These are phyloP conservation scores for Colius striatus DNA, from an alignment of 2,113 vertebrate genomes.

Conservation along the genomic window DNA sequence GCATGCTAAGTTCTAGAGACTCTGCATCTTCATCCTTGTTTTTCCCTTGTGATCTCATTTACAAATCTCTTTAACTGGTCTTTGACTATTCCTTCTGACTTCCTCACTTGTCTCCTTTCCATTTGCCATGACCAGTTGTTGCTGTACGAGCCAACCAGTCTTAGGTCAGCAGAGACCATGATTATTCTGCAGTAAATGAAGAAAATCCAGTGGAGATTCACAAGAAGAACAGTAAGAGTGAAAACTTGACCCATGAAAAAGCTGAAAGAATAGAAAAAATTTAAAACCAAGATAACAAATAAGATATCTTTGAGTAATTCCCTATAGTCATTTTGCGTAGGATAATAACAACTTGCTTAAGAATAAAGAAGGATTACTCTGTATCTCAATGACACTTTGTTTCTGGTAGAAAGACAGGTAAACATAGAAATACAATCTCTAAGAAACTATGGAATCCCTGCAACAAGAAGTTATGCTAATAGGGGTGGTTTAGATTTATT, in stretches of 20 bases:
- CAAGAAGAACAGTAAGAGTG: background rate
- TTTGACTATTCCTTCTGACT: background rate
- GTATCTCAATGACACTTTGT: background rate
- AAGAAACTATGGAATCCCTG: background rate
- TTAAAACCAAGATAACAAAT: background rate
- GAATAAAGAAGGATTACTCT: background rate
- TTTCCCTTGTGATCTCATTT: background rate
- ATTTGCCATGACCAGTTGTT: background rate
- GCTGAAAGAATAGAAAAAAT: background rate
- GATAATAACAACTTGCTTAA: background rate
- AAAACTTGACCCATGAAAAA: background rate
- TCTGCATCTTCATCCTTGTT: background rate
- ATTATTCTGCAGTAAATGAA: background rate
- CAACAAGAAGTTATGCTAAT: background rate
- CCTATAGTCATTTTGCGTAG: background rate
- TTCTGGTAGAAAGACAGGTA: background rate
- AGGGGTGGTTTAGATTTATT: background rate
- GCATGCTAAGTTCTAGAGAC: background rate
- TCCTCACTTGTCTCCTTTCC: background rate
- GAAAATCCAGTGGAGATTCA: background rate
- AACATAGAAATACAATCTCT: background rate
- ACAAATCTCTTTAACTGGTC: background rate
- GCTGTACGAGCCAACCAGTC: too few relatives aligned
- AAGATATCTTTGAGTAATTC: background rate
- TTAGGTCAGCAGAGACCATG: background rate